phyloP scores from a whole-genome alignment of 2,113 vertebrate genomes.

The Oncorhynchus tshawytscha region DNA sequence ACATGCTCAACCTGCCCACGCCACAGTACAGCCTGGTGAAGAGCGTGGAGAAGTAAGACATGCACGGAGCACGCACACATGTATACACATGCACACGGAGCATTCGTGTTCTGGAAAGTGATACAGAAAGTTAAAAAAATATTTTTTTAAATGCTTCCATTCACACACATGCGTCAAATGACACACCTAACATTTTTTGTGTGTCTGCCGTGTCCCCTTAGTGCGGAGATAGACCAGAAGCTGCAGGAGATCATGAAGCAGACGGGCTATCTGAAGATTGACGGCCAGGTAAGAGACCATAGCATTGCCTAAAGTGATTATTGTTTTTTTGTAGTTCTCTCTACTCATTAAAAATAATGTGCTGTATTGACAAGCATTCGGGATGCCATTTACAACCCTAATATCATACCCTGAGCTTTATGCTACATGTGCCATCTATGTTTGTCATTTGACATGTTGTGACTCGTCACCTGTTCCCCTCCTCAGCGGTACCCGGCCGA shows the following conservation, averaged over 20 bases:
- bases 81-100: too few relatives aligned
- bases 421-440: neutral
- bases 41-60: slow-evolving; percentile 85
- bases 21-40: slow-evolving; percentile 79
- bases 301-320: too few relatives aligned
- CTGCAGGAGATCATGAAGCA: slow-evolving; percentile 96
- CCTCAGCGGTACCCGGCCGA: slow-evolving; percentile 87
- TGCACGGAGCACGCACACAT: too few relatives aligned
- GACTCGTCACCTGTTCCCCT: neutral
- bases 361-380: too few relatives aligned
- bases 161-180: neutral
- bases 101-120: too few relatives aligned
- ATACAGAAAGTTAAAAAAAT: too few relatives aligned
- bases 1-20: slow-evolving; percentile 83
- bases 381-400: too few relatives aligned
- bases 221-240: slow-evolving; percentile 94
- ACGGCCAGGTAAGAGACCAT: slow-evolving; percentile 82
- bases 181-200: neutral
- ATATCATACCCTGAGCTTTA: too few relatives aligned
- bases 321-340: too few relatives aligned
- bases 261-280: slow-evolving; percentile 90
- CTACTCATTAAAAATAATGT: too few relatives aligned
- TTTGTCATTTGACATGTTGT: neutral
- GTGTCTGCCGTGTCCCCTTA: slow-evolving; percentile 45
- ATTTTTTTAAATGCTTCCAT: too few relatives aligned